Base-by-base conservation (phyloP, 2,888 invertebrate genomes). In the Bruchidius siliquastri region DNA sequence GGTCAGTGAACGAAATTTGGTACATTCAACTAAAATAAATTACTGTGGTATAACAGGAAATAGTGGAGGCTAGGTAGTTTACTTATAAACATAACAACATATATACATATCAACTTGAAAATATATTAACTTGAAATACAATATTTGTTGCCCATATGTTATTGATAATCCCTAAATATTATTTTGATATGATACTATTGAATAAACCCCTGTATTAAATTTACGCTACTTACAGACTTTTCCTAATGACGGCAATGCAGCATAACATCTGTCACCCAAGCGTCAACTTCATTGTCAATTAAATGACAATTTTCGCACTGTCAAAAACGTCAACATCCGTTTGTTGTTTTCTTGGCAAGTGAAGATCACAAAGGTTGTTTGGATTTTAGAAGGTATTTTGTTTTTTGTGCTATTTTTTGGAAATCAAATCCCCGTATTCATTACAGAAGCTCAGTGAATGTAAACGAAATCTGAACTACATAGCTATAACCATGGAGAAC, bases 401-500 rank as follows among this genome's bases (percentile, higher is more conserved):
- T 49, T 49, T 49, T 49, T 49, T 49, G 49, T 49, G 49, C 49
- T 49, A 49, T 49, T 49, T 49, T 49, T 49, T 49, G 49, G 49
- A 49, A 49, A 49, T 49, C 49, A 49, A 49, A 49, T 49, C 49
- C 49, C 49, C 49, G 49, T 49, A 49, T 49, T 49, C 49, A 18
- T 49, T 49, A 49, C 49, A 49, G 49, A 49, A 49, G 49, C 49
- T 49, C 49, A 49, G 49, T 49, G 49, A 49, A 49, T 49, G 49
- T 49, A 49, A 49, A 13, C 49, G 49, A 49, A 49, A 49, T 49
- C 49, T 49, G 18, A 49, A 49, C 49, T 49, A 69, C 67, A 26
- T 22, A 20, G 68, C 66, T 73, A 69, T 67, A 72, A 75, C 67
- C 68, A 78, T 78, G 78, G 75, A 75, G n/a, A 71, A 73, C 69